Conservation (phyloP, 2,888 invertebrate species). For the Pseudococcus longispinus region DNA sequence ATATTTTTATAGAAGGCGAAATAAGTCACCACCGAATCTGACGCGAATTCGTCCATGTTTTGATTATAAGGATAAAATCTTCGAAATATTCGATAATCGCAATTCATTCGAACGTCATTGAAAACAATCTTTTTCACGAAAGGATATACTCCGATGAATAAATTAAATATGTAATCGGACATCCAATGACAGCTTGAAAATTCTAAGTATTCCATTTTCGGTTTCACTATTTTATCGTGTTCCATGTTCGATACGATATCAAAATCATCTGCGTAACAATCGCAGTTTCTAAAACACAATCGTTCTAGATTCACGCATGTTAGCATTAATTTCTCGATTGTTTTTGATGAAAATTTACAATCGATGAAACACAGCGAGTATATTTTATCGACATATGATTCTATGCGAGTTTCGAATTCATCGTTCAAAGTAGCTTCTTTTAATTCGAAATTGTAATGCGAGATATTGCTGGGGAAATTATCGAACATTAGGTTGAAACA, state of each 20-base stretch:
- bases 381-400: background rate
- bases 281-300: background rate
- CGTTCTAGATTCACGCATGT: background rate
- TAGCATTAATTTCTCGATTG: background rate
- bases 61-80: conserved; percentile 1
- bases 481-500: background rate
- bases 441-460: background rate
- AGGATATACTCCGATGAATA: background rate
- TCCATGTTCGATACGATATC: background rate
- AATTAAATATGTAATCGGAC: background rate
- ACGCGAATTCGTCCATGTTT: background rate
- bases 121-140: background rate
- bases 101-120: background rate
- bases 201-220: background rate
- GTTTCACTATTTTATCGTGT: background rate
- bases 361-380: background rate
- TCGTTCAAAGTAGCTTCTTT: background rate
- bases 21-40: background rate
- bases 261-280: background rate
- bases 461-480: background rate
- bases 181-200: background rate
- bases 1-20: background rate
- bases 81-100: background rate
- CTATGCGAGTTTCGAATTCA: background rate
- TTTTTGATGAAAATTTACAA: background rate